Percentiles rank a stretch among this genome's conserved stretches.
These are phyloP conservation scores for Leptatherina wallacei DNA, from an alignment of 2,797 vertebrate genomes.

Conservation along the genomic window DNA sequence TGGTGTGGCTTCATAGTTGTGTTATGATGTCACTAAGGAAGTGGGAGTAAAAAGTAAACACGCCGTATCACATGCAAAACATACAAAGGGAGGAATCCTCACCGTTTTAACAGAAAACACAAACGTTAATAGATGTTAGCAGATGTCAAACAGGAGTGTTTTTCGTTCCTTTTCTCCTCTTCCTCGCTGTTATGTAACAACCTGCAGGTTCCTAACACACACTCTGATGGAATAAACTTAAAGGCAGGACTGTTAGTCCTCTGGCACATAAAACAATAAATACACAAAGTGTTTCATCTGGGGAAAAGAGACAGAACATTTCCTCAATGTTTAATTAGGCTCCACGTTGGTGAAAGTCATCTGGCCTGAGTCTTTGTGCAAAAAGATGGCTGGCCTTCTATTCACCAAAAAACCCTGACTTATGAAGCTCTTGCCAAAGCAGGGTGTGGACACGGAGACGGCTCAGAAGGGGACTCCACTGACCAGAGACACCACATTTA, in stretches of 20 bases:
- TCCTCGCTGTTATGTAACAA: constrained; percentile 25
- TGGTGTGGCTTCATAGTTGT: constrained; percentile 26
- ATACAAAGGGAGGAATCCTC: constrained; percentile 11
- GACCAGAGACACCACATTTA: constrained; percentile 43
- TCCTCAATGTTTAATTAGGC: constrained; percentile 52
- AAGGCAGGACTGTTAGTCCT: constrained; percentile 40
- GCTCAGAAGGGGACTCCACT: constrained; percentile 23
- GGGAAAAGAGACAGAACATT: constrained; percentile 37
- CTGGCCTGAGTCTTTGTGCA: constrained; percentile 42
- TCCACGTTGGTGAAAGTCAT: constrained; percentile 39
- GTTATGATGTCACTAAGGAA: constrained; percentile 41
- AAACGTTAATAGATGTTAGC: constrained; percentile 4
- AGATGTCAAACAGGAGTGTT: constrained; percentile 9
- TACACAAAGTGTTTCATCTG: constrained; percentile 76
- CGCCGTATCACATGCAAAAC: constrained; percentile 12
- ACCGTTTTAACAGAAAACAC: constrained; percentile 15
- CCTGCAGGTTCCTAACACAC: constrained; percentile 46
- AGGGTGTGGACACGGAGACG: constrained; percentile 45
- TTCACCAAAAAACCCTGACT: constrained; percentile 53
- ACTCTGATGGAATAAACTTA: constrained; percentile 64
- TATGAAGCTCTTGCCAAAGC: constrained; percentile 36
- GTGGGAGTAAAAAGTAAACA: constrained; percentile 31
- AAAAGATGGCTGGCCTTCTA: constrained; percentile 70
- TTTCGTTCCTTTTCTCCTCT: constrained; percentile 27
- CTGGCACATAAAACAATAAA: constrained; percentile 64